These are phyloP conservation scores for Diuraphis noxia DNA, from an alignment of 1,140 invertebrate genomes.

Conservation along the genomic window DNA sequence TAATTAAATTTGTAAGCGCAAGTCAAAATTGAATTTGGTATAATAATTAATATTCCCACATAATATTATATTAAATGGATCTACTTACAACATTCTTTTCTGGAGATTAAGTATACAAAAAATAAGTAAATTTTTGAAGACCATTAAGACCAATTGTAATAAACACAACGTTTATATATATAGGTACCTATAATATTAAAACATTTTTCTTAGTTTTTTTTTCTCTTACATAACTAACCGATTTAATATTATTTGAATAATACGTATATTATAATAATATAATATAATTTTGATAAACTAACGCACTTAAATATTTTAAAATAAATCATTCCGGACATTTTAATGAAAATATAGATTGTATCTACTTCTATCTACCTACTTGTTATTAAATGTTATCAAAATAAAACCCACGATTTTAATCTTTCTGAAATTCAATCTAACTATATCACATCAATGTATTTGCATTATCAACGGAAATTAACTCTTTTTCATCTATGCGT, in stretches of 20 bases:
- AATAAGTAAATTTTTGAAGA: not conserved
- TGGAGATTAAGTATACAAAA: not conserved
- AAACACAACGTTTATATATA: too few species aligned
- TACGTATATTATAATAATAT: too few species aligned
- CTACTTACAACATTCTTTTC: not conserved
- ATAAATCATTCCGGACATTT: not conserved
- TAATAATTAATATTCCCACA: conserved; percentile 14
- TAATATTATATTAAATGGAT: conserved; percentile 15
- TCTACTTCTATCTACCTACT: not conserved
- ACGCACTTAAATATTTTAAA: not conserved
- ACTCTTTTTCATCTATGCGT: not conserved
- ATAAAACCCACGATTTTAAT: not conserved
- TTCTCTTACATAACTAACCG: not conserved
- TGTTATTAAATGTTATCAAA: not conserved
- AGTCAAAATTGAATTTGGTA: not conserved
- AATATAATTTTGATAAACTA: too few species aligned
- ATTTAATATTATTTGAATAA: not conserved
- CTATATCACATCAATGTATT: not conserved
- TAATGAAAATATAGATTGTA: not conserved
- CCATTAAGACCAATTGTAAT: not conserved
- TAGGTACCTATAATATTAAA: too few species aligned
- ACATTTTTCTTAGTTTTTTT: not conserved
- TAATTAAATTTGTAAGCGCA: conserved; percentile 5
- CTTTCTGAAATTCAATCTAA: not conserved
- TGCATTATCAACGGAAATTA: not conserved